These are phyloP conservation scores for Drosophila stalkeri DNA, from an alignment of 2,888 invertebrate genomes.

Conservation along the genomic window DNA sequence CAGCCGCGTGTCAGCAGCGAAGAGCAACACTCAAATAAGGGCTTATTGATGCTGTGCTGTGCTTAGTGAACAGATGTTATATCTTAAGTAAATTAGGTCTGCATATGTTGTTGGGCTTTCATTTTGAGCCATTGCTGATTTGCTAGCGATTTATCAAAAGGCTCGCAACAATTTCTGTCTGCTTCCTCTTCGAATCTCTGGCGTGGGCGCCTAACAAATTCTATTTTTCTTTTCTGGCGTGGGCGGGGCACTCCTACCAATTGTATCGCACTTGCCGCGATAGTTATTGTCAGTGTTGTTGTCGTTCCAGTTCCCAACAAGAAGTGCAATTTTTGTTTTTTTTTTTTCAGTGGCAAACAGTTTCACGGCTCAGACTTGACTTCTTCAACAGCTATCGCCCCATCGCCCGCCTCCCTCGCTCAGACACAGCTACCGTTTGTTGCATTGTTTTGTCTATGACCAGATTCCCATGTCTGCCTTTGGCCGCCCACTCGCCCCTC, in stretches of 20 bases:
- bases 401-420: not conserved
- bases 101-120: not conserved
- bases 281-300: constrained; percentile 16
- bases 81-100: not conserved
- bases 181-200: not conserved
- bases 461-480: constrained; percentile 51
- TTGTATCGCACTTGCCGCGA: constrained; percentile 44
- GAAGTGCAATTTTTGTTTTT: constrained; percentile 29
- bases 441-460: constrained; percentile 47
- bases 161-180: constrained; percentile 16
- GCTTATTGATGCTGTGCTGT: not conserved
- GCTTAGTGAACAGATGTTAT: constrained; percentile 1
- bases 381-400: constrained; percentile 14
- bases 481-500: not conserved
- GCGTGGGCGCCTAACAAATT: constrained; percentile 61
- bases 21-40: not conserved
- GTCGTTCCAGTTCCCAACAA: constrained; percentile 51
- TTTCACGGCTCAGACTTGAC: constrained; percentile 60
- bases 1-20: not conserved
- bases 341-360: constrained; percentile 51
- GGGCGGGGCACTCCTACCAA: constrained; percentile 43
- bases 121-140: constrained; percentile 9
- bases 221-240: constrained; percentile 21
- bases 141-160: constrained; percentile 36
- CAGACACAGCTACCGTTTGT: constrained; percentile 22